Evolutionary conservation across 2,113 vertebrate genomes (phyloP).

Genomic region (Anolis sagrei): DNA sequence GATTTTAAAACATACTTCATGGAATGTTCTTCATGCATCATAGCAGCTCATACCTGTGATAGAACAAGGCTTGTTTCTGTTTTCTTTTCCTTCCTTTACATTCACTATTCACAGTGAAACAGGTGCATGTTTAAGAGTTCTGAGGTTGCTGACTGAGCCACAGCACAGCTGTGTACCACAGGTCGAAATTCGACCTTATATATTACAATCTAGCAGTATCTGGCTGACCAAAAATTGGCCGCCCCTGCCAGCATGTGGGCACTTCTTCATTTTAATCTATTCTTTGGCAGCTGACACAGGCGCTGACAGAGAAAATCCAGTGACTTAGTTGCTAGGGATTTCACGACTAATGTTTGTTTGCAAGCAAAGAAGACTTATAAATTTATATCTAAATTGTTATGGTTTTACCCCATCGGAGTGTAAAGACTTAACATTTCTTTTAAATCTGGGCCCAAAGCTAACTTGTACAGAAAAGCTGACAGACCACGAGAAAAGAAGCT

Average conservation of each 20-base stretch:
- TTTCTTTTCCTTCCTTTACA: slow-evolving; percentile 88
- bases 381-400: slow-evolving; percentile 67
- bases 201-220: slow-evolving; percentile 89
- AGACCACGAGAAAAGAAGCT: slow-evolving; percentile 60
- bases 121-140: slow-evolving; percentile 89
- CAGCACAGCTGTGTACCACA: slow-evolving; percentile 92
- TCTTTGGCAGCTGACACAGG: slow-evolving; percentile 97
- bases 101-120: slow-evolving; percentile 98
- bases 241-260: slow-evolving; percentile 90
- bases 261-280: slow-evolving; percentile 88
- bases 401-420: slow-evolving; percentile 72
- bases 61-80: slow-evolving; percentile 83
- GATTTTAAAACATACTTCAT: slow-evolving; percentile 96
- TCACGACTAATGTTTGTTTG: slow-evolving; percentile 83
- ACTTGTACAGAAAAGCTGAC: slow-evolving; percentile 73
- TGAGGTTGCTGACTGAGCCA: slow-evolving; percentile 88
- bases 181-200: slow-evolving; percentile 86
- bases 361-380: slow-evolving; percentile 72
- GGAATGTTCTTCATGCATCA: slow-evolving; percentile 95
- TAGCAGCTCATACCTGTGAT: slow-evolving; percentile 93
- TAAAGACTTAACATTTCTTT: slow-evolving; percentile 57
- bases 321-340: slow-evolving; percentile 87
- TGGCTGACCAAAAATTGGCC: slow-evolving; percentile 81
- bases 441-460: slow-evolving; percentile 81
- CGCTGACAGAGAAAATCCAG: slow-evolving; percentile 92